Conservation (phyloP, 1,140 invertebrate genomes). For the Eriosoma lanigerum region DNA sequence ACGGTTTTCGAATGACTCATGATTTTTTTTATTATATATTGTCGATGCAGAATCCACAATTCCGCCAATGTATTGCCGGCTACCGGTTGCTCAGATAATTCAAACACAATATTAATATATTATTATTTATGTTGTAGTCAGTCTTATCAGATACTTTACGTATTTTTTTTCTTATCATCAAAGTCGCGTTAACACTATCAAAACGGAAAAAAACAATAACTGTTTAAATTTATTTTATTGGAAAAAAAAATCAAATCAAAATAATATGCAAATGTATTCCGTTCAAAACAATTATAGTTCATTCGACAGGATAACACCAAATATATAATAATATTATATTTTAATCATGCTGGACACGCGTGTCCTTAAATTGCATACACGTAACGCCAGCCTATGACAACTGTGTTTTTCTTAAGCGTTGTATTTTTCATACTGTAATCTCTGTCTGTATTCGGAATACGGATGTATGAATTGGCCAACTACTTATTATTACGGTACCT, state of each 20-base stretch:
- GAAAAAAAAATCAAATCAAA: too few species aligned
- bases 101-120: neutral
- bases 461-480: too few species aligned
- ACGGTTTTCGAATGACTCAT: too few species aligned
- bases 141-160: slow-evolving; percentile 4
- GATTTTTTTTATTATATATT: too few species aligned
- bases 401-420: too few species aligned
- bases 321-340: neutral
- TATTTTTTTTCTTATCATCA: slow-evolving; percentile 24
- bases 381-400: slow-evolving; percentile 24
- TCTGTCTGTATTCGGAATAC: too few species aligned
- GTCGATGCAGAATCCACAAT: neutral
- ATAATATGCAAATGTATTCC: too few species aligned
- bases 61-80: neutral
- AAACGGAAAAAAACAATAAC: too few species aligned
- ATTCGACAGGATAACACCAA: neutral
- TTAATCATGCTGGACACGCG: neutral
- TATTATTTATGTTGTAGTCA: neutral
- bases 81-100: too few species aligned
- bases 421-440: too few species aligned
- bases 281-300: neutral
- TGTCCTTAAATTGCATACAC: slow-evolving; percentile 46
- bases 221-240: too few species aligned
- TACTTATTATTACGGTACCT: too few species aligned
- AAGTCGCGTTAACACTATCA: neutral